Percentiles rank a stretch among this genome's conserved stretches.
phyloP scores from a whole-genome alignment of 2,113 vertebrate species.

The Festucalex cinctus region DNA sequence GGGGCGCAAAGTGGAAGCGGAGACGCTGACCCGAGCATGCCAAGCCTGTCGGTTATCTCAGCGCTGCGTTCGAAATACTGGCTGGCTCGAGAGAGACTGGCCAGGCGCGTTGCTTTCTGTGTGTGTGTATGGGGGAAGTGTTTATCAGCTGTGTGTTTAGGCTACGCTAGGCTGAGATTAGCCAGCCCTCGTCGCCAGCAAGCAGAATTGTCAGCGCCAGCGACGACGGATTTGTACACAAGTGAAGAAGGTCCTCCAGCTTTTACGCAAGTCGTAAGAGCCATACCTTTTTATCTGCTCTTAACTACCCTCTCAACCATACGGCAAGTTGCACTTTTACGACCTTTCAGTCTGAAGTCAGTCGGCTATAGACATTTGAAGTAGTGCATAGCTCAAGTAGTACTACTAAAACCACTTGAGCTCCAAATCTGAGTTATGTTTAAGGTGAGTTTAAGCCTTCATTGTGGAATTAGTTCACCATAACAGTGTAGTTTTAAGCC shows the following conservation, averaged over 20 bases:
- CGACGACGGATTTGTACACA: neutral
- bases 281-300: neutral
- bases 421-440: neutral
- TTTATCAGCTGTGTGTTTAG: slow-evolving; percentile 49
- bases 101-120: slow-evolving; percentile 28
- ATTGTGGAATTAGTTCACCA: neutral
- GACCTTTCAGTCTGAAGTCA: neutral
- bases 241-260: neutral
- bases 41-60: slow-evolving; percentile 29
- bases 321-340: neutral
- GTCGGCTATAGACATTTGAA: neutral
- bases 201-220: slow-evolving; percentile 11
- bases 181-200: slow-evolving; percentile 28
- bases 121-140: slow-evolving; percentile 17
- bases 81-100: slow-evolving; percentile 17
- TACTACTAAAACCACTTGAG: neutral
- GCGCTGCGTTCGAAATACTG: slow-evolving; percentile 3
- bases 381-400: neutral
- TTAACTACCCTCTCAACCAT: neutral
- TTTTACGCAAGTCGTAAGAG: neutral
- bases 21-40: slow-evolving; percentile 50
- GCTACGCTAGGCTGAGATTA: slow-evolving; percentile 44
- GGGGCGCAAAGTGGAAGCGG: slow-evolving; percentile 50
- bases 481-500: neutral
- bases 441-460: neutral